Evolutionary conservation across 2,113 vertebrate genomes (phyloP).

Genomic region (Seriola dumerili): DNA sequence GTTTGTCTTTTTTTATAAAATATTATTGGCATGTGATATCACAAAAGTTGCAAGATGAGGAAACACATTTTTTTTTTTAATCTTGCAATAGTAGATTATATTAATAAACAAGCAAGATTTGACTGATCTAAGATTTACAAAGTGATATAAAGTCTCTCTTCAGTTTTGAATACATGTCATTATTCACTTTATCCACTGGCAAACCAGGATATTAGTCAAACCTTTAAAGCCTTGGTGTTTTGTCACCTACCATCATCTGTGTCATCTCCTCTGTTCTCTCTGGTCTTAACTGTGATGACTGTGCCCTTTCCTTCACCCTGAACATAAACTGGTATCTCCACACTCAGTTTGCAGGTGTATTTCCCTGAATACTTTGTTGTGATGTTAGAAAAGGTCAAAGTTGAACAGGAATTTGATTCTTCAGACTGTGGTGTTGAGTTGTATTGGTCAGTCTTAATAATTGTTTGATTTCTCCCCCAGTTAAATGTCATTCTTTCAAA

Average conservation of each 20-base stretch:
- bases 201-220: not conserved
- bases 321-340: rapidly evolving
- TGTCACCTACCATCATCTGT: not conserved
- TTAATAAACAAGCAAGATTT: too few species aligned
- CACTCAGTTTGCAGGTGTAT: conserved; percentile 8
- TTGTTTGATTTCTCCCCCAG: not conserved
- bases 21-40: not conserved
- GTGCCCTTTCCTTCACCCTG: rapidly evolving
- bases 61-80: too few species aligned
- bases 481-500: rapidly evolving
- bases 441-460: rapidly evolving
- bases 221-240: not conserved
- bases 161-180: not conserved
- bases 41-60: too few species aligned
- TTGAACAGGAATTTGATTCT: rapidly evolving
- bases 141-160: too few species aligned
- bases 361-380: not conserved
- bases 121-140: too few species aligned
- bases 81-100: too few species aligned
- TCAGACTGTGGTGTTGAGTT: rapidly evolving
- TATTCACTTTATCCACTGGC: too few species aligned
- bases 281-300: conserved; percentile 34
- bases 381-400: not conserved
- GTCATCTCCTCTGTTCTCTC: rapidly evolving
- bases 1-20: too few species aligned